phyloP scores from a whole-genome alignment of 2,113 vertebrate species.

The Phaethornis superciliosus region DNA sequence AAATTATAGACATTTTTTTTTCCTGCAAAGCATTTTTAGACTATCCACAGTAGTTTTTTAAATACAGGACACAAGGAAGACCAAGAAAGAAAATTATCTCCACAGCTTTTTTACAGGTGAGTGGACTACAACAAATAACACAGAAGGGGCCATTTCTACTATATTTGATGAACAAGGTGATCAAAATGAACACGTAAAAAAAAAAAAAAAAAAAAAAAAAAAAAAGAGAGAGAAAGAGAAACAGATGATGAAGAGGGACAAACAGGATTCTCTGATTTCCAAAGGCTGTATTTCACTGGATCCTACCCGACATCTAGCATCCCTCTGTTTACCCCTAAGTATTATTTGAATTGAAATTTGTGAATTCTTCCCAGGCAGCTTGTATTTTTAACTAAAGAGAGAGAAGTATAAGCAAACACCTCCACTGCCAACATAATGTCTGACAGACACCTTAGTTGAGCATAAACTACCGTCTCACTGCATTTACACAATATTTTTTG shows the following conservation, averaged over 20 bases:
- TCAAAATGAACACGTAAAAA: not conserved
- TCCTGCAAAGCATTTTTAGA: not conserved
- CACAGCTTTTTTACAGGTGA: not conserved
- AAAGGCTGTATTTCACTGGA: not conserved
- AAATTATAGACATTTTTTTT: not conserved
- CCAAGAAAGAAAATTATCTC: not conserved
- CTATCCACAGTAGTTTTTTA: not conserved
- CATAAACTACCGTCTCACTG: not conserved
- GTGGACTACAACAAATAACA: not conserved
- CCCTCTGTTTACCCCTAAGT: not conserved
- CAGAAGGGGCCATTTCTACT: not conserved
- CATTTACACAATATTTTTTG: conserved; percentile 47
- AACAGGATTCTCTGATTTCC: not conserved
- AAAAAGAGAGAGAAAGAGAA: too few relatives aligned
- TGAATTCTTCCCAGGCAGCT: not conserved
- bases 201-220: not conserved
- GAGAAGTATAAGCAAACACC: not conserved
- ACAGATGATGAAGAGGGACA: not conserved
- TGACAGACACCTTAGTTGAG: not conserved
- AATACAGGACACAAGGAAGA: not conserved
- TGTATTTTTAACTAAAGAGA: not conserved
- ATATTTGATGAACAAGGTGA: not conserved
- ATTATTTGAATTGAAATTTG: not conserved
- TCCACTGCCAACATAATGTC: not conserved
- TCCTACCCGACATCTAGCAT: not conserved